These are phyloP conservation scores for Sphaerophoria rueppellii DNA, from an alignment of 2,888 invertebrate species.

Conservation along the genomic window DNA sequence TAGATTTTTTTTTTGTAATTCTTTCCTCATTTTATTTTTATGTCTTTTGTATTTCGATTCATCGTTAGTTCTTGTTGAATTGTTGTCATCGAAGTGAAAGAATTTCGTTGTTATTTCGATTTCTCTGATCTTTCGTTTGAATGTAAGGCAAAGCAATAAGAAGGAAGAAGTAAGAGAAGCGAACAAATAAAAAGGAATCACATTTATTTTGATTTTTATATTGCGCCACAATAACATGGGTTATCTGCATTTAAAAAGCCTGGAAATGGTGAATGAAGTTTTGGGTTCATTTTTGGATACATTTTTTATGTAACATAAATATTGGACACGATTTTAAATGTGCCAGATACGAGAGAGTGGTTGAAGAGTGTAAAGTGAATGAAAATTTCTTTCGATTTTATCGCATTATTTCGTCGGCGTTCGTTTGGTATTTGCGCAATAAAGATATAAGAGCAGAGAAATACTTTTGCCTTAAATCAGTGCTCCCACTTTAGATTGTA, in stretches of 20 bases:
- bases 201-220: constrained; percentile 52
- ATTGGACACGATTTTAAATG: constrained; percentile 11
- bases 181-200: neutral
- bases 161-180: neutral
- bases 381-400: constrained; percentile 68
- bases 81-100: constrained; percentile 71
- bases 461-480: neutral
- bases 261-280: constrained; percentile 61
- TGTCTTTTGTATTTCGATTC: constrained; percentile 66
- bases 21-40: constrained; percentile 24
- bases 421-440: constrained; percentile 13
- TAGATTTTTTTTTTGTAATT: constrained; percentile 50
- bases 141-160: constrained; percentile 1
- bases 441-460: constrained; percentile 23
- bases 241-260: constrained; percentile 28
- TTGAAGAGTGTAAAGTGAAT: constrained; percentile 52
- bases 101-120: constrained; percentile 45
- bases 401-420: constrained; percentile 56
- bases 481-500: constrained; percentile 3
- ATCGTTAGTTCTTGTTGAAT: constrained; percentile 66
- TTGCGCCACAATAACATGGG: constrained; percentile 57
- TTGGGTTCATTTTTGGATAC: constrained; percentile 14
- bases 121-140: constrained; percentile 42
- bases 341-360: constrained; percentile 13
- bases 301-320: constrained; percentile 9